These are phyloP conservation scores for Lagria hirta DNA, from an alignment of 2,888 invertebrate species.

Conservation along the genomic window DNA sequence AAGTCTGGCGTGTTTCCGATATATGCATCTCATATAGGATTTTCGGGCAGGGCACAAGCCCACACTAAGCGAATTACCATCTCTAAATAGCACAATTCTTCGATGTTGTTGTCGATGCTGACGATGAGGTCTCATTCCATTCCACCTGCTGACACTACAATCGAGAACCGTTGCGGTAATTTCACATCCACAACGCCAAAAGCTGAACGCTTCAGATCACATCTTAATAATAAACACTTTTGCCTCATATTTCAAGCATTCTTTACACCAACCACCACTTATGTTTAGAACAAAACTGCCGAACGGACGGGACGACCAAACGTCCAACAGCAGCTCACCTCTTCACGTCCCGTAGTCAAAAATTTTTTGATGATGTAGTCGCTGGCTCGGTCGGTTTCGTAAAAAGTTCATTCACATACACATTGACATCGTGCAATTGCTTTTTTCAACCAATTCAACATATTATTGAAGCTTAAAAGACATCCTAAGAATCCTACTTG, in stretches of 20 bases:
- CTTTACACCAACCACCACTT: conserved; percentile 27
- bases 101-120: conserved; percentile 28
- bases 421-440: conserved; percentile 10
- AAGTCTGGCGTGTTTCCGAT: conserved; percentile 57
- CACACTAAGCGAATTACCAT: conserved; percentile 56
- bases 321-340: conserved; percentile 31
- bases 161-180: conserved; percentile 41
- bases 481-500: too few species aligned
- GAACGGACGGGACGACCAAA: conserved; percentile 26
- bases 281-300: conserved; percentile 38
- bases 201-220: conserved; percentile 33
- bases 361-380: conserved; percentile 53
- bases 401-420: conserved; percentile 47
- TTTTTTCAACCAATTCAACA: too few species aligned
- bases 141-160: conserved; percentile 53
- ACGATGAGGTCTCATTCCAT: conserved; percentile 42
- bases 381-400: conserved; percentile 46
- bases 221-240: conserved; percentile 33
- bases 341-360: conserved; percentile 45
- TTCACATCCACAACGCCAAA: conserved; percentile 41
- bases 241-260: conserved; percentile 37
- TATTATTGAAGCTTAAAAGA: too few species aligned
- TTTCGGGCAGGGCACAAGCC: conserved; percentile 54
- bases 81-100: conserved; percentile 52
- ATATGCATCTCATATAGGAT: conserved; percentile 68